These are phyloP conservation scores for Patella ulyssiponensis DNA, from an alignment of 2,888 invertebrate genomes.

Conservation along the genomic window DNA sequence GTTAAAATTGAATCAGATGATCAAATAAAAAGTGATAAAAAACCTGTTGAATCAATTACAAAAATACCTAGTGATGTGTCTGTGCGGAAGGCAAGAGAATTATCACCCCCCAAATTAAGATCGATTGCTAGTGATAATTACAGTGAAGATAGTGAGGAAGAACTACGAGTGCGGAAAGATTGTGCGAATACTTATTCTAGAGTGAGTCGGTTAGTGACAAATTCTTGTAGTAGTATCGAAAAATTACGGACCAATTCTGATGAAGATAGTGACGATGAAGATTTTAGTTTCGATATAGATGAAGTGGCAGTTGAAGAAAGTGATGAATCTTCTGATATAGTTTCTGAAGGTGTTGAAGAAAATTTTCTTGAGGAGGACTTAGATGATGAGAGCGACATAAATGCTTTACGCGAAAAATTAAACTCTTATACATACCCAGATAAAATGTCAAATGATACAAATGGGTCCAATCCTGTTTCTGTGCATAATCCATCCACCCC, in stretches of 20 bases:
- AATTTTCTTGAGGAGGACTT: not conserved
- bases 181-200: constrained; percentile 28
- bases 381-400: constrained; percentile 12
- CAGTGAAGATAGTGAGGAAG: constrained; percentile 19
- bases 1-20: not conserved
- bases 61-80: not conserved
- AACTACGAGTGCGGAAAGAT: constrained; percentile 29
- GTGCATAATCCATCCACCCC: not conserved
- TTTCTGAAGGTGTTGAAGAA: not conserved
- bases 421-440: not conserved
- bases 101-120: not conserved
- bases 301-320: constrained; percentile 28
- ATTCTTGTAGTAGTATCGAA: not conserved
- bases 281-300: constrained; percentile 19
- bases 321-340: not conserved
- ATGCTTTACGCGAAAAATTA: not conserved
- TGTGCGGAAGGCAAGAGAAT: not conserved
- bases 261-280: constrained; percentile 20
- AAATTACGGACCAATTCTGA: not conserved
- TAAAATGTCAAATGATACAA: too few species aligned
- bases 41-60: not conserved
- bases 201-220: constrained; percentile 14
- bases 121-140: not conserved
- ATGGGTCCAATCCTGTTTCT: too few species aligned
- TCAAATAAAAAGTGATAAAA: not conserved